Evolutionary conservation across 2,888 invertebrate species (phyloP).

Genomic region (Monoplex corrugatus): DNA sequence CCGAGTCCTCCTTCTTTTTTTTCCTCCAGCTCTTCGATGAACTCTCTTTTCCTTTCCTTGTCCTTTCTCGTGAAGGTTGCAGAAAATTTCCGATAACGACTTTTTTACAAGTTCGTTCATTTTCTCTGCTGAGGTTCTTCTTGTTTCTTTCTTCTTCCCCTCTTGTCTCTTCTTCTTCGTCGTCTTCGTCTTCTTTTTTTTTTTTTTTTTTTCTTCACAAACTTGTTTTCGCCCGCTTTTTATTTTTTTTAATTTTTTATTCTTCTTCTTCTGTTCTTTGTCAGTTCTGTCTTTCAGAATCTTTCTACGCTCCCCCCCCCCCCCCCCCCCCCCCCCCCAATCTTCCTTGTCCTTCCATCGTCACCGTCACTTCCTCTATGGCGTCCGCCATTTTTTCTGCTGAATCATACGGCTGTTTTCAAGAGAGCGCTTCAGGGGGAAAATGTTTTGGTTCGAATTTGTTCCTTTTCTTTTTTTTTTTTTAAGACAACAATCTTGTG

Average conservation of each 20-base stretch:
- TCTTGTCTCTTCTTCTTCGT: neutral
- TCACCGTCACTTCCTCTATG: neutral
- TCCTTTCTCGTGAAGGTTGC: neutral
- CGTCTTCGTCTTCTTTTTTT: neutral
- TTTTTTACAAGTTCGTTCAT: constrained; percentile 40
- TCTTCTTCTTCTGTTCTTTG: neutral
- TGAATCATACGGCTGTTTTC: no score
- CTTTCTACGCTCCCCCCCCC: neutral
- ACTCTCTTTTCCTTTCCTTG: neutral
- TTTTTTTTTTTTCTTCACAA: neutral
- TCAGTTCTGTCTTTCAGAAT: neutral
- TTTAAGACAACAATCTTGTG: neutral
- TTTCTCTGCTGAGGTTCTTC: neutral
- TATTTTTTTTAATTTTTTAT: neutral
- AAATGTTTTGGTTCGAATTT: neutral
- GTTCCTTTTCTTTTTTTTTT: neutral
- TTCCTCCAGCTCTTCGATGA: neutral
- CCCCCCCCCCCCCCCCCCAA: neutral
- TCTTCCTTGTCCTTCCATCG: neutral
- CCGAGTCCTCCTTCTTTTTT: neutral
- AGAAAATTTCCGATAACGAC: constrained; percentile 39
- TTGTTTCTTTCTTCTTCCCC: neutral
- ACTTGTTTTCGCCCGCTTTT: neutral
- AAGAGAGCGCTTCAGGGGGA: no score
- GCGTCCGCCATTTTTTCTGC: neutral